Evolutionary conservation across 2,888 invertebrate genomes (phyloP).

Genomic region (Oscheius onirici): DNA sequence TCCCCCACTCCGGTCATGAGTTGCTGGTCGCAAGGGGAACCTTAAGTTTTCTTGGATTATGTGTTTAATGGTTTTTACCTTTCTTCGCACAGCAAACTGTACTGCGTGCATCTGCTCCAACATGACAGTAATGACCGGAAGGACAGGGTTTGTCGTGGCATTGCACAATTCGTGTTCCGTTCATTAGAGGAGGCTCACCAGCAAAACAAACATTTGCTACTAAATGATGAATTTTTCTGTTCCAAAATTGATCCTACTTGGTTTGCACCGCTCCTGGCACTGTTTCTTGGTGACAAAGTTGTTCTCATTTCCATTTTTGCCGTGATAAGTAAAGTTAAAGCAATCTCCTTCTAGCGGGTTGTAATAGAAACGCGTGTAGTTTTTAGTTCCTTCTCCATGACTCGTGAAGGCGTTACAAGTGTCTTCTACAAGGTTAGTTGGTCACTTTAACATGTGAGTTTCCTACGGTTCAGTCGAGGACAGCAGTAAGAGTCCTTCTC

Average conservation of each 20-base stretch:
- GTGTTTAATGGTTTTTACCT: constrained; percentile 29
- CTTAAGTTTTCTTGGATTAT: constrained; percentile 38
- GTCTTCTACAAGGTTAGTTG: constrained; percentile 46
- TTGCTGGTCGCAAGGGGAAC: constrained; percentile 62
- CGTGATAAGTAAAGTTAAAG: constrained; percentile 53
- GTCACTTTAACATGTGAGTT: constrained; percentile 14
- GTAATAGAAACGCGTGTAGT: constrained; percentile 60
- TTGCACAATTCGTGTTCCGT: constrained; percentile 47
- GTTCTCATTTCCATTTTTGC: constrained; percentile 62
- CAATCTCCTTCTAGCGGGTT: constrained; percentile 51
- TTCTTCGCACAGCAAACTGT: constrained; percentile 61
- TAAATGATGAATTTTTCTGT: constrained; percentile 29
- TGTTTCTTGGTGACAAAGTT: constrained; percentile 65
- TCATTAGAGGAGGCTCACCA: constrained; percentile 52
- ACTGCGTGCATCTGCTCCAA: constrained; percentile 40
- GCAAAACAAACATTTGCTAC: constrained; percentile 60
- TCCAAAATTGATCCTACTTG: constrained; percentile 44
- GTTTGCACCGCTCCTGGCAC: constrained; percentile 62
- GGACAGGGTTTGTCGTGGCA: constrained; percentile 60
- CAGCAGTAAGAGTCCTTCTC: constrained; percentile 50
- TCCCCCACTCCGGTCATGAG: constrained; percentile 61
- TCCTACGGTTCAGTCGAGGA: constrained; percentile 52
- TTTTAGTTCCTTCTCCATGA: constrained; percentile 51
- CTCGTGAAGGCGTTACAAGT: constrained; percentile 50
- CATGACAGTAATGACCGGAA: constrained; percentile 64